Base-by-base conservation (phyloP, 2,888 invertebrate genomes). In the Zaprionus lineosus region DNA sequence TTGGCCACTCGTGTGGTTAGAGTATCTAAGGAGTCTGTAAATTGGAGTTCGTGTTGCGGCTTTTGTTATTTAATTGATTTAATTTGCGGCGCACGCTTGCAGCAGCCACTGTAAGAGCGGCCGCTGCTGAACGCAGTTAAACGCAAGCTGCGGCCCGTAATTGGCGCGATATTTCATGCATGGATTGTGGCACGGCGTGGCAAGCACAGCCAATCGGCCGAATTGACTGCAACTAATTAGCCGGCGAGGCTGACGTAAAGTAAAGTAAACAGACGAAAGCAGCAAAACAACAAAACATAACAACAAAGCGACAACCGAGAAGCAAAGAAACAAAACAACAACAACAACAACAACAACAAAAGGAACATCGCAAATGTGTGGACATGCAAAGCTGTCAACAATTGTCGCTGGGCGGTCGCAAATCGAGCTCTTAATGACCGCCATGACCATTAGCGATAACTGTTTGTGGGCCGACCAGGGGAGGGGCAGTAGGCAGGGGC, bases 101-200 rank as follows among this genome's bases (percentile, higher is more conserved):
- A 60, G 62, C 74, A 65, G 74, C 59, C 78, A 75, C 75, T 75
- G 71, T 68, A 48, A 43, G 16, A 40, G 36, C 16, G 19, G 21
- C 26, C 26, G 18, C 15, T 31, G 29, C 39, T 43, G 26, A 29
- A 39, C n/a, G n/a, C n/a, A 15, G 18, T 29, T 46, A 7, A 39
- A 29, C 43, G 37, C 12, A 16, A 28, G 55, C 37, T 60, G 60
- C 41, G 57, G 48, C 56, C 29, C 59, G 60, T 76, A 74, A 82
- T 81, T 79, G 78, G 75, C 68, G 78, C 66, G 75, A 78, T 79
- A 78, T 81, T 78, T 78, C 78, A 75, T 73, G 77, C 77, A 67
- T 68, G 53, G 74, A 70, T 57, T 60, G 53, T 29, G 51, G 15
- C 37, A 57, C 24, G 39, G 21, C 8, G 31, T 50, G 21, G 11